Base-by-base conservation (phyloP, 2,113 vertebrate species). In the Gallinago jamesoni region DNA sequence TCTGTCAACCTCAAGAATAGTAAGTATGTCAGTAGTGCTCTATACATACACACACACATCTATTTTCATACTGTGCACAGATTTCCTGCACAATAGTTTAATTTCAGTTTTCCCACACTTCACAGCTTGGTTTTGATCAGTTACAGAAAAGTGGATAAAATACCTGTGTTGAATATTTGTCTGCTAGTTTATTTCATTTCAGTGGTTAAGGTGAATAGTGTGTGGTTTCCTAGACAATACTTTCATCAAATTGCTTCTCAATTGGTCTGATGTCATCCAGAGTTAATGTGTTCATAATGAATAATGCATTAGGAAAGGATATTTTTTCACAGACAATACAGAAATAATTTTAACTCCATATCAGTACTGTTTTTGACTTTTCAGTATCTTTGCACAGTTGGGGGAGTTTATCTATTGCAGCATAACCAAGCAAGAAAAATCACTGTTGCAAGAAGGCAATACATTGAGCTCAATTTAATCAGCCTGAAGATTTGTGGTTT, bases 121-220 rank as follows among this genome's bases (percentile, higher is more conserved):
- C 94, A 83, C 94, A 97, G 96, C 90, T 97, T 97, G 96, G 76
- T 95, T 97, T 97, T 94, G 91, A 97, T 96, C 93, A 93, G 89
- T 91, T 94, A 91, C 94, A 86, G 70, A 77, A 90, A 96, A 97
- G 87, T 79, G 94, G 91, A 94, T 97, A 91, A n/a, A 90, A 85
- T 93, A 87, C 89, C 60, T 22, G 23, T 85, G 90, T 93, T 95
- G 93, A 95, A 75, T 96, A 95, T 88, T 79, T 30, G 89, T 85
- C 93, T 93, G 80, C 89, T 87, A 50, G 66, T 12, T 87, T 74
- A 95, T 93, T 97, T 96, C 5, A 75, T 96, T 97, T 92, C 87
- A 59, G 84, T 90, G 76, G 94, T 96, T 96, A 95, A 97, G 37
- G 77, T 73, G 87, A 97, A 95, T 69, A 93, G 92, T 56, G 77